Conservation (phyloP, 2,888 invertebrate genomes). For the Vesta saturnalis region DNA sequence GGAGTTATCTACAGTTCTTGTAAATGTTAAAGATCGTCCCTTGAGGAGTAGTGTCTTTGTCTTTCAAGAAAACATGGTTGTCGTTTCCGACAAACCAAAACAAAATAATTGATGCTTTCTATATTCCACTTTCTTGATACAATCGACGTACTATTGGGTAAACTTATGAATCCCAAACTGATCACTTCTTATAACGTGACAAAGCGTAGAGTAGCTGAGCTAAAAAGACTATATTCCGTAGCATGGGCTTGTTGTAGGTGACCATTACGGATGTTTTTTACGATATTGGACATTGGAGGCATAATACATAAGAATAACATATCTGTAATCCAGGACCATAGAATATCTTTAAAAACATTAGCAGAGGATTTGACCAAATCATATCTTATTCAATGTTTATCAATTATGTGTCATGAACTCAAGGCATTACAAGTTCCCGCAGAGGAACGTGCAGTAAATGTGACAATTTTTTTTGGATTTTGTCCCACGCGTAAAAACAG, state of each 20-base stretch:
- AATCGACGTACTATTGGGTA: background rate
- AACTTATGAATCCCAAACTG: background rate
- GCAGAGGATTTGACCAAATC: background rate
- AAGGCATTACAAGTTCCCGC: too few species aligned
- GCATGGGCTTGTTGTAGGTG: background rate
- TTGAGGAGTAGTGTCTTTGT: constrained; percentile 1
- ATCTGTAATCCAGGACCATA: background rate
- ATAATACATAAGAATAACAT: background rate
- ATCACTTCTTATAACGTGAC: background rate
- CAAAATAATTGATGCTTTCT: background rate
- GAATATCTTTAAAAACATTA: background rate
- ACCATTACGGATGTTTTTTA: background rate
- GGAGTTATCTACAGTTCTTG: background rate
- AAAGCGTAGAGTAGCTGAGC: background rate
- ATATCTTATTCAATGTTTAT: too few species aligned
- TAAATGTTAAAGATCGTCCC: background rate
- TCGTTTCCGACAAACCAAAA: background rate
- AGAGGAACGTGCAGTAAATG: too few species aligned
- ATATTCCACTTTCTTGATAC: background rate
- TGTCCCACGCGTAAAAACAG: too few species aligned
- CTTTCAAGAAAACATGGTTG: background rate
- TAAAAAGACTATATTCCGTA: background rate
- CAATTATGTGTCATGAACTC: too few species aligned
- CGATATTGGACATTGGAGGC: background rate
- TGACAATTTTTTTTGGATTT: too few species aligned